These are phyloP conservation scores for Dromiciops gliroides DNA, from an alignment of 2,113 vertebrate genomes.

Conservation along the genomic window DNA sequence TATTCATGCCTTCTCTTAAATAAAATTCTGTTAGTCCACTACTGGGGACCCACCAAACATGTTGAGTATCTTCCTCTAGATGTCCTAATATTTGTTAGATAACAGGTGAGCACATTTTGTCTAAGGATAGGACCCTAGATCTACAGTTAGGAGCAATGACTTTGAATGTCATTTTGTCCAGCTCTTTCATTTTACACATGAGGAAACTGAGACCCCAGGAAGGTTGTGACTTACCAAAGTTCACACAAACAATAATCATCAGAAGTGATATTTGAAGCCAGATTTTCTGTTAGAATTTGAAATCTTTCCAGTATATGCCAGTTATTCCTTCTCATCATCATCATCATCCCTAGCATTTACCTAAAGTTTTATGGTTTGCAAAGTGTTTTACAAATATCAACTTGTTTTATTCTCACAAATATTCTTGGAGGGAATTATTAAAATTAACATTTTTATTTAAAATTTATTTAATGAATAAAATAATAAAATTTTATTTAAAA, in stretches of 20 bases:
- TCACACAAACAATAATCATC: not conserved
- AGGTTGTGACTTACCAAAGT: not conserved
- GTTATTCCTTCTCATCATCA: not conserved
- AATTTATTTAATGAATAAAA: too few relatives aligned
- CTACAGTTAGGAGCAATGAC: not conserved
- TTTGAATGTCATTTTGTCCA: not conserved
- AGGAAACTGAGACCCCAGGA: not conserved
- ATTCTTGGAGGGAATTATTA: not conserved
- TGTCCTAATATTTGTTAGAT: not conserved
- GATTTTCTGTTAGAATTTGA: not conserved
- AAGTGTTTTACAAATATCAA: not conserved
- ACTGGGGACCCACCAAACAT: not conserved
- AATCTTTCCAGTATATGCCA: not conserved
- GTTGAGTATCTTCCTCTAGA: not conserved
- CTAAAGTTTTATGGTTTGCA: not conserved
- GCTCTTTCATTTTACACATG: not conserved
- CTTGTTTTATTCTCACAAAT: not conserved
- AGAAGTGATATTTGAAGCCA: not conserved
- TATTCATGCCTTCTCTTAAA: not conserved
- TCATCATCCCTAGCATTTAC: too few relatives aligned
- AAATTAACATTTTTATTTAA: too few relatives aligned
- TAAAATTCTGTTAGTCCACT: not conserved
- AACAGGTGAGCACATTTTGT: not conserved
- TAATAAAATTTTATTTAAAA: too few relatives aligned
- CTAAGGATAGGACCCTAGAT: not conserved